Conservation (phyloP, 2,888 invertebrate genomes). For the Subacronicta megacephala region DNA sequence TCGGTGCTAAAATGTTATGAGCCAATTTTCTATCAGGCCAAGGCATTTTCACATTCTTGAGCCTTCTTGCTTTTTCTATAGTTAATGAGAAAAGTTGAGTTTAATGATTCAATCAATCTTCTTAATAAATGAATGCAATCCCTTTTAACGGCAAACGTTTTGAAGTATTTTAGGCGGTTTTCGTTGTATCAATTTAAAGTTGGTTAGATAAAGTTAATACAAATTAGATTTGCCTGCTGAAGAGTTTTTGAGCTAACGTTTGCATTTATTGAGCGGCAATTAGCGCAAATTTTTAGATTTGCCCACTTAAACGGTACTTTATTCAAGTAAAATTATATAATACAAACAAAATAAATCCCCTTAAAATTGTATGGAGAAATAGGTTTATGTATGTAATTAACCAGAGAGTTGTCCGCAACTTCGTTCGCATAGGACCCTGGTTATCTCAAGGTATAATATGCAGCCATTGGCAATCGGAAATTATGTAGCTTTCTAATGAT, state of each 20-base stretch:
- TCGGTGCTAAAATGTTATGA: conserved; percentile 47
- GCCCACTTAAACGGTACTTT: no score
- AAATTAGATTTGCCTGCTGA: conserved; percentile 65
- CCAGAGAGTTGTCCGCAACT: no score
- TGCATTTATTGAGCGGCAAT: conserved; percentile 59
- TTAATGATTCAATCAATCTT: conserved; percentile 59
- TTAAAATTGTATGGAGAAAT: no score
- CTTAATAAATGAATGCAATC: conserved; percentile 60
- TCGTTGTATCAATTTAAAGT: conserved; percentile 57
- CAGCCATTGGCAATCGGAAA: no score
- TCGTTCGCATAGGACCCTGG: no score
- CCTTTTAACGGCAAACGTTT: conserved; percentile 47
- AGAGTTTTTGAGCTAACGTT: conserved; percentile 57
- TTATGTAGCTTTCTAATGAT: no score
- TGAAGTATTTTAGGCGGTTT: conserved; percentile 42
- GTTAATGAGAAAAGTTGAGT: conserved; percentile 62
- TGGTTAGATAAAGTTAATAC: conserved; percentile 43
- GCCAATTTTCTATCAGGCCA: conserved; percentile 25
- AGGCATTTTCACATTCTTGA: conserved; percentile 36
- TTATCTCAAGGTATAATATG: no score
- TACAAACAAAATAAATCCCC: no score
- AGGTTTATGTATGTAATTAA: no score
- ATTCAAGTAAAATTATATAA: no score
- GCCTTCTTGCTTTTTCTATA: conserved; percentile 20
- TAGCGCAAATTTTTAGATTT: conserved; percentile 54